These are phyloP conservation scores for Chymomyza costata DNA, from an alignment of 1,140 invertebrate species.

Conservation along the genomic window DNA sequence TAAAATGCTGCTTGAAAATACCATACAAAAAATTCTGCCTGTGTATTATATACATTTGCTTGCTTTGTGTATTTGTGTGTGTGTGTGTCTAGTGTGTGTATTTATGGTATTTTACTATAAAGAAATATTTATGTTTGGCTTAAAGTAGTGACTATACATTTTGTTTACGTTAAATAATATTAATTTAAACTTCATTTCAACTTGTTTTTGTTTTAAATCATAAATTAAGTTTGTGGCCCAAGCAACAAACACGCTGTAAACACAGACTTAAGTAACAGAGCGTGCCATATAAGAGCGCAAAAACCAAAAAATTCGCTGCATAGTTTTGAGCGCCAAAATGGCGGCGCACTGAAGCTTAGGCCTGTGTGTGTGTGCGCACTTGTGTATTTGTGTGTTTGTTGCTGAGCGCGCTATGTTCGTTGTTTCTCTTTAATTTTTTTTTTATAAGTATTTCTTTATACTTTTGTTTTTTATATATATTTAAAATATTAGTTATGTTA, in stretches of 20 bases:
- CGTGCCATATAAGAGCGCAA: constrained; percentile 33
- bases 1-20: constrained; percentile 62
- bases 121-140: constrained; percentile 52
- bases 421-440: constrained; percentile 36
- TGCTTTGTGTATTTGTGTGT: constrained; percentile 35
- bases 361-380: too few species aligned
- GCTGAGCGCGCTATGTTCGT: constrained; percentile 40
- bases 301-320: constrained; percentile 60
- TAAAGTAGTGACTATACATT: constrained; percentile 76
- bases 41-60: constrained; percentile 59
- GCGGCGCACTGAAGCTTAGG: constrained; percentile 7
- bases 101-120: constrained; percentile 51
- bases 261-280: constrained; percentile 5
- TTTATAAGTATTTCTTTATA: constrained; percentile 48
- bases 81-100: constrained; percentile 35
- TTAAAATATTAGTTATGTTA: constrained; percentile 43
- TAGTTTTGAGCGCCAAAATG: constrained; percentile 45
- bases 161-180: constrained; percentile 71
- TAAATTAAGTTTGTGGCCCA: constrained; percentile 55
- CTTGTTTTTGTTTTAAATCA: constrained; percentile 18
- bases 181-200: constrained; percentile 63
- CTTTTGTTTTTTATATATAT: constrained; percentile 32
- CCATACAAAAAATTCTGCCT: constrained; percentile 42
- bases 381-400: background rate
- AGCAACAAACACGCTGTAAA: background rate